Base-by-base conservation (phyloP, 2,797 vertebrate genomes). In the Gadopsis bispinosus region DNA sequence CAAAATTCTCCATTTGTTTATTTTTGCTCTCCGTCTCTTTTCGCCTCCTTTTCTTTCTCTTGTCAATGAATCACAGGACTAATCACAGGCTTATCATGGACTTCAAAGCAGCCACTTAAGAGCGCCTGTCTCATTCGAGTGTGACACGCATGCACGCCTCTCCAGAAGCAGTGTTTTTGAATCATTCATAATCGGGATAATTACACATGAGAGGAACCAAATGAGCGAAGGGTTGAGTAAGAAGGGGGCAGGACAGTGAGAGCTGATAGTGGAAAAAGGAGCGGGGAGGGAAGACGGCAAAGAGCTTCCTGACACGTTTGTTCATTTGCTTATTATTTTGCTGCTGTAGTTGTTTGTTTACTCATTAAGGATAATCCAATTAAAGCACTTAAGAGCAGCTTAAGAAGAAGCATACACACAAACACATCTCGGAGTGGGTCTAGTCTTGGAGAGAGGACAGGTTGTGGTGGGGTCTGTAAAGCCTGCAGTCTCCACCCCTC, bases 321-420 rank as follows among this genome's bases (percentile, higher is more conserved):
- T 91, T 87, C 83, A 79, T 88, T 84, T 76, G 84, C 85, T 88
- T 88, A 86, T 92, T 89, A 90, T 92, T 87, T 87, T 86, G 88
- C 85, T 77, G 90, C 87, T 90, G 89, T 92, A 84, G 71, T 86
- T 92, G 88, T 91, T 92, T 93, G 92, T 94, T 93, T 93, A 91
- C 91, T 92, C 92, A 93, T 94, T 92, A 92, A 84, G 82, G 83
- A 84, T 93, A 94, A 95, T 95, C 94, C 94, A 94, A 94, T 94
- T 94, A 95, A 91, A 88, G 89, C 88, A 90, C 91, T 93, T 92
- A 92, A 92, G 88, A 91, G 89, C 84, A 81, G 82, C 84, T 92
- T 91, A 91, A 67, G 73, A 80, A 35, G 78, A 77, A 65, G 41
- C 69, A 9, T 7, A 68, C 33, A 83, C 77, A 76, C 75, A 78